Conservation (phyloP, 2,888 invertebrate genomes). For the Coronaproctus castanopsis region DNA sequence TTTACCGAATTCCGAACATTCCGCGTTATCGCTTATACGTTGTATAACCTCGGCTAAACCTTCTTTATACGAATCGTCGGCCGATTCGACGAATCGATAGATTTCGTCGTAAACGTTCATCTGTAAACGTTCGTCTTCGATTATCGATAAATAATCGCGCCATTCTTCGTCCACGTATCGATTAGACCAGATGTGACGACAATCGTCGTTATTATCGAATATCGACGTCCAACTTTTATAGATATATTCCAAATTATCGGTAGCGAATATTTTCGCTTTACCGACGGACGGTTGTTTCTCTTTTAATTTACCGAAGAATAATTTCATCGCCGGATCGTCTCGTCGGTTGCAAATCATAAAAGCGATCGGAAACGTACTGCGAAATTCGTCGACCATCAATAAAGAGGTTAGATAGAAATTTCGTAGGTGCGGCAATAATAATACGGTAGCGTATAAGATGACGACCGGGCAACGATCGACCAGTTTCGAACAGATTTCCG, state of each 20-base stretch:
- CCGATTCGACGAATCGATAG: slow-evolving; percentile 10
- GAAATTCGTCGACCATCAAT: slow-evolving; percentile 17
- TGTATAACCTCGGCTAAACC: neutral
- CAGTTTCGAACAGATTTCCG: slow-evolving; percentile 13
- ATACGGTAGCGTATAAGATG: slow-evolving; percentile 13
- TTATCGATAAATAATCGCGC: slow-evolving; percentile 13
- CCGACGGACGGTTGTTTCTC: slow-evolving; percentile 13
- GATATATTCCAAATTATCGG: neutral
- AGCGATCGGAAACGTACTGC: slow-evolving; percentile 17
- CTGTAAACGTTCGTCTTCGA: slow-evolving; percentile 17
- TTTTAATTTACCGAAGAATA: slow-evolving; percentile 14
- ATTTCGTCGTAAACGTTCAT: slow-evolving; percentile 17
- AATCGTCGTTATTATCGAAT: slow-evolving; percentile 7
- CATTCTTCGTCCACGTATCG: slow-evolving; percentile 16
- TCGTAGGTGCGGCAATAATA: slow-evolving; percentile 2
- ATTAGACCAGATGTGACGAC: slow-evolving; percentile 16
- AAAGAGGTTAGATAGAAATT: slow-evolving; percentile 15
- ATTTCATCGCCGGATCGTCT: slow-evolving; percentile 8
- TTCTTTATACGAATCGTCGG: slow-evolving; percentile 4
- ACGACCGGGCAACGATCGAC: slow-evolving; percentile 13
- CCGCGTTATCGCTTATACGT: neutral
- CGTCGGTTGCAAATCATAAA: slow-evolving; percentile 16
- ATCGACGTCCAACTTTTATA: neutral
- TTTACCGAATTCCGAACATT: slow-evolving; percentile 1
- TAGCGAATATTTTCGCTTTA: slow-evolving; percentile 1